Percentiles rank a stretch among this genome's conserved stretches.
Evolutionary conservation across 2,113 vertebrate genomes (phyloP).

Genomic region (Pheucticus melanocephalus): DNA sequence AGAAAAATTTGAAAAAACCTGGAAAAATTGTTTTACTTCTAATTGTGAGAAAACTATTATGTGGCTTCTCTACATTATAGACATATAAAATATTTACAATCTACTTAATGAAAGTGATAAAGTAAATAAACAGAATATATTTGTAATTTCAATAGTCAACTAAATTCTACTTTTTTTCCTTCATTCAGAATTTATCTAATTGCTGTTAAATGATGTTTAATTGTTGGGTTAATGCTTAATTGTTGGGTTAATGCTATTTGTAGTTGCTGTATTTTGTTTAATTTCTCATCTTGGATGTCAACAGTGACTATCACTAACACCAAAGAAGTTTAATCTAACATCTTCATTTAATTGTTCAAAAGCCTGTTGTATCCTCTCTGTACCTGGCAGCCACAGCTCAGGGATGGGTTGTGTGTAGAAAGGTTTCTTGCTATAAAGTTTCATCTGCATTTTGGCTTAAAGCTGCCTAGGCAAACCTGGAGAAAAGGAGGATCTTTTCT

Average conservation of each 20-base stretch:
- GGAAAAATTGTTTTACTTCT: neutral
- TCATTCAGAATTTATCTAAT: neutral
- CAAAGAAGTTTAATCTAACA: neutral
- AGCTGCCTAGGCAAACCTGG: neutral
- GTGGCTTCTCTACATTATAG: neutral
- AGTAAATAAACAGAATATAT: neutral
- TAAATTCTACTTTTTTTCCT: neutral
- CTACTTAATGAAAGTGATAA: neutral
- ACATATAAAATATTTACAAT: neutral
- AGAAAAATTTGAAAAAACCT: neutral
- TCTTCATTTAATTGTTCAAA: neutral
- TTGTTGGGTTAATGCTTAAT: neutral
- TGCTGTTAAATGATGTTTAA: neutral
- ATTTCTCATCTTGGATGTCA: neutral
- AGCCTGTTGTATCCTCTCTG: neutral
- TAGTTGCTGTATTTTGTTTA: neutral
- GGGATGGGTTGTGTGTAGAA: neutral
- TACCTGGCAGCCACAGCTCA: neutral
- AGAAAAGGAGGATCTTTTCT: neutral
- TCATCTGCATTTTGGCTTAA: neutral
- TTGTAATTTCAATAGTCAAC: neutral
- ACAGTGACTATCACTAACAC: neutral
- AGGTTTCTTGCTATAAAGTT: neutral
- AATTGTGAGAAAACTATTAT: neutral
- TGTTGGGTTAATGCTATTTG: neutral